phyloP scores from a whole-genome alignment of 2,888 invertebrate genomes.

The Thysanoteuthis rhombus region DNA sequence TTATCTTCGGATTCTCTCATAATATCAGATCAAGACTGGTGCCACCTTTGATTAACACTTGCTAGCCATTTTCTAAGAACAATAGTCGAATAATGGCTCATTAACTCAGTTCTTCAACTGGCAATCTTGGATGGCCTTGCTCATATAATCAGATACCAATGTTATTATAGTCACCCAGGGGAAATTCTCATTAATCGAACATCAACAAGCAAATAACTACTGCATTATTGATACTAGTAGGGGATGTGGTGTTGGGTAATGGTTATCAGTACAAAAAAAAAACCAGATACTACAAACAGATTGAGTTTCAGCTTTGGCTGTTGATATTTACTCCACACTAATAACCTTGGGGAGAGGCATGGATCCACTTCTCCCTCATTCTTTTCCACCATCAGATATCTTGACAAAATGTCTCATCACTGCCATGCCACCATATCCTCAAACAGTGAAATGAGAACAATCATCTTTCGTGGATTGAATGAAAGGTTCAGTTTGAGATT shows the following conservation, averaged over 20 bases:
- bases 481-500: no score
- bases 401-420: background rate
- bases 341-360: background rate
- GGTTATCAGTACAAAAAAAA: background rate
- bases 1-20: background rate
- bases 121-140: background rate
- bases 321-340: background rate
- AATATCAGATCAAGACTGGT: background rate
- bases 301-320: background rate
- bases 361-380: background rate
- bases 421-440: no score
- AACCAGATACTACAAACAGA: background rate
- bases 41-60: background rate
- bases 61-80: background rate
- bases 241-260: background rate
- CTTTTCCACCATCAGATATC: background rate
- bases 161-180: background rate
- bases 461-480: no score
- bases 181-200: background rate
- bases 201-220: background rate
- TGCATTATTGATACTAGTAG: background rate
- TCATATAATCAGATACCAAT: background rate
- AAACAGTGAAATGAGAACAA: no score
- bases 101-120: background rate
- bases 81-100: background rate